Conservation (phyloP, 2,113 vertebrate species). For the Cephalopterus ornatus region DNA sequence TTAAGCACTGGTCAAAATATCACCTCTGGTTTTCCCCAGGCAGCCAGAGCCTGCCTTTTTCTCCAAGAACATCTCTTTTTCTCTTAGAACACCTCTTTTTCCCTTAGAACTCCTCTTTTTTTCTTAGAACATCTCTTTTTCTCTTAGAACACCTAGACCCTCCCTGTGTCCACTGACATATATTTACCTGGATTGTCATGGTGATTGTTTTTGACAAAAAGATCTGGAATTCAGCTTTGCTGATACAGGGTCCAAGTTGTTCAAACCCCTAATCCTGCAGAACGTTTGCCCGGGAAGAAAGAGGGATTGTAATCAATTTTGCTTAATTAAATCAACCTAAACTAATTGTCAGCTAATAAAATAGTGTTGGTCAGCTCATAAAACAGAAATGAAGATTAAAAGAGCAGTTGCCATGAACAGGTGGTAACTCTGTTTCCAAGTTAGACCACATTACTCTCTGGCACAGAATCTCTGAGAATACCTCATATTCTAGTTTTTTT, state of each 20-base stretch:
- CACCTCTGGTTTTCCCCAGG: neutral
- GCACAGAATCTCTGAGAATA: slow-evolving; percentile 16
- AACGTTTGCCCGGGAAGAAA: neutral
- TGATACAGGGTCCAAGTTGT: neutral
- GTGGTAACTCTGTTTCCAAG: slow-evolving; percentile 58
- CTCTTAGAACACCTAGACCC: neutral
- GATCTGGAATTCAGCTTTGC: neutral
- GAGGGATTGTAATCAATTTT: neutral
- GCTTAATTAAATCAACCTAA: slow-evolving; percentile 61
- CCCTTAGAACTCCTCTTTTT: neutral
- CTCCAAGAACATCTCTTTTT: neutral
- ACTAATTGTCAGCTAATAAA: slow-evolving; percentile 66
- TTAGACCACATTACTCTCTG: slow-evolving; percentile 56
- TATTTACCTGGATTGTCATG: neutral
- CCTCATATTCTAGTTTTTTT: slow-evolving; percentile 35
- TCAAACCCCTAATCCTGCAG: neutral
- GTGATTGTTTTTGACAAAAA: neutral
- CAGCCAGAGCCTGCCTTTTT: neutral
- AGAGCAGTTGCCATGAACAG: slow-evolving; percentile 55
- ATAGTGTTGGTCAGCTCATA: slow-evolving; percentile 49
- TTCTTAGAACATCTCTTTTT: neutral
- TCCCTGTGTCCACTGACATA: neutral
- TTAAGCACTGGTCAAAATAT: neutral
- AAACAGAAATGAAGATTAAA: slow-evolving; percentile 51
- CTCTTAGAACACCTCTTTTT: neutral